Conservation (phyloP, 2,113 vertebrate genomes). For the Proteles cristata region DNA sequence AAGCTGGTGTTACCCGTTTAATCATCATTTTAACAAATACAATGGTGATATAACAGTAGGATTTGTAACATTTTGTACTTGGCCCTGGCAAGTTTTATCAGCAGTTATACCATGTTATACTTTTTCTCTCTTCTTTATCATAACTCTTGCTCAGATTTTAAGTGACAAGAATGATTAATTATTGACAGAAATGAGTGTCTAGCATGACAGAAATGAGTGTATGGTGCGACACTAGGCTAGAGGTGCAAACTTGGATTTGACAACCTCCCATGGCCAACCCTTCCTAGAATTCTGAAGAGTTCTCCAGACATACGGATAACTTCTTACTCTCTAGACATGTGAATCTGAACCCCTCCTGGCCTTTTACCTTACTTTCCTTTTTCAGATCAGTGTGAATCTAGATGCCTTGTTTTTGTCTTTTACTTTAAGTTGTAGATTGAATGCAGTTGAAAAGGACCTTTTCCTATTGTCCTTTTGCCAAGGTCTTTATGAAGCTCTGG, state of each 20-base stretch:
- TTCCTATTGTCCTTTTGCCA: background rate
- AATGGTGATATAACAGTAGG: background rate
- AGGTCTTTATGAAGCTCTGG: background rate
- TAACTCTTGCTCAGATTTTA: background rate
- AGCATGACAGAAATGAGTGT: no score
- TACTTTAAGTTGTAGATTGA: background rate
- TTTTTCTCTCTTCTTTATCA: background rate
- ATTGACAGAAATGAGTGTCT: background rate
- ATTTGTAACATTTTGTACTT: background rate
- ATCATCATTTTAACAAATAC: background rate
- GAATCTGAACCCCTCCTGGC: background rate
- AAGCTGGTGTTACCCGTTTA: background rate
- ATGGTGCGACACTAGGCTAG: background rate
- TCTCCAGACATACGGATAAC: background rate
- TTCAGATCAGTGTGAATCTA: background rate
- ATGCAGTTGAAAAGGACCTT: background rate
- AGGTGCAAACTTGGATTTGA: background rate
- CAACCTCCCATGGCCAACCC: background rate
- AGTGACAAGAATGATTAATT: background rate
- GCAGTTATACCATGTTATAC: background rate
- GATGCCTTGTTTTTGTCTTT: background rate
- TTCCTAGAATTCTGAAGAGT: background rate
- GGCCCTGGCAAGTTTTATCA: background rate
- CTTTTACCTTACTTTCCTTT: background rate
- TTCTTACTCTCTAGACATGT: background rate